phyloP scores from a whole-genome alignment of 2,113 vertebrate species.

The Ivindomyrus marchei region DNA sequence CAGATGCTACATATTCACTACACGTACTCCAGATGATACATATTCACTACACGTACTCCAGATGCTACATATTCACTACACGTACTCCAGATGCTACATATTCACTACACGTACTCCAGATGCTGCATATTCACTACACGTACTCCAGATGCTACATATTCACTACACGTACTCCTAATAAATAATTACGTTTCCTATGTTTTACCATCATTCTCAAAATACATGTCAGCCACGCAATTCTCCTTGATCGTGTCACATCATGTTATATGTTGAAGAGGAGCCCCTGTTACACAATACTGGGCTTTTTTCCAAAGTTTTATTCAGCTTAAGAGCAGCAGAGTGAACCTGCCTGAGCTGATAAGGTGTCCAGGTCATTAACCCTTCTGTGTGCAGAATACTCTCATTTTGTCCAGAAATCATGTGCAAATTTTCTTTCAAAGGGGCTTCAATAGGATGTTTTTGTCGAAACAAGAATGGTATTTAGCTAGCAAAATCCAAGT shows the following conservation, averaged over 20 bases:
- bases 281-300: background rate
- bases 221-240: background rate
- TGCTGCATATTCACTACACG: background rate
- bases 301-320: background rate
- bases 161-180: background rate
- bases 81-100: background rate
- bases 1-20: background rate
- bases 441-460: background rate
- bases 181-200: background rate
- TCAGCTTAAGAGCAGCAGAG: background rate
- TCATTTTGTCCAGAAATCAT: background rate
- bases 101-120: background rate
- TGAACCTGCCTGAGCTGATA: background rate
- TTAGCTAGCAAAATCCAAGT: background rate
- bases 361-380: background rate
- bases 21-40: background rate
- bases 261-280: background rate
- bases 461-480: background rate
- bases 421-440: background rate
- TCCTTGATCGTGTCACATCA: background rate
- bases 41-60: background rate
- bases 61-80: background rate
- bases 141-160: background rate
- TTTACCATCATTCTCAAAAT: background rate
- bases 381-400: background rate